These are phyloP conservation scores for Parazoanthus atlanticus DNA, from an alignment of 92 coral and sea anemone species.

Conservation along the genomic window DNA sequence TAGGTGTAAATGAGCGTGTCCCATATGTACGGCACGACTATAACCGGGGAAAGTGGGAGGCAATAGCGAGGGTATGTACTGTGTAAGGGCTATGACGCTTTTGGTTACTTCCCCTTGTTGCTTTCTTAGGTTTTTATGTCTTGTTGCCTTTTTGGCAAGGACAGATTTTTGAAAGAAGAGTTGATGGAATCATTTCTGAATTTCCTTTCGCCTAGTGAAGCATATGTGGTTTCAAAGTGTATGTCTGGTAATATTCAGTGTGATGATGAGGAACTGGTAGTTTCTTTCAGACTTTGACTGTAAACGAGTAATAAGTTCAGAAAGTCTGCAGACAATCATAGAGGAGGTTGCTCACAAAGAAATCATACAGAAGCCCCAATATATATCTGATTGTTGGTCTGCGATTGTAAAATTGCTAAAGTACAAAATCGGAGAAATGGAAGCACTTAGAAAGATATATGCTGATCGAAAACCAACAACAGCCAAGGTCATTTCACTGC, in stretches of 20 bases:
- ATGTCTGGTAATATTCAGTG: constrained; percentile 41
- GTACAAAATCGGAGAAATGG: neutral
- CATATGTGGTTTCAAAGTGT: constrained; percentile 42
- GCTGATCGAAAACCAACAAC: constrained; percentile 11
- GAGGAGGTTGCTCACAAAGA: constrained; percentile 54
- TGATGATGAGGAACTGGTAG: constrained; percentile 52
- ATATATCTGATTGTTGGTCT: constrained; percentile 50
- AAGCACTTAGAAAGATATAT: too few species aligned
- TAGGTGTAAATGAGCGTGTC: constrained; percentile 56
- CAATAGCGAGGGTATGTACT: constrained; percentile 61
- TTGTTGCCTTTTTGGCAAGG: constrained; percentile 52
- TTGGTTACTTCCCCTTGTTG: constrained; percentile 46
- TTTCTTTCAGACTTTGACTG: constrained; percentile 52
- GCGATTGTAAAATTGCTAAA: constrained; percentile 1
- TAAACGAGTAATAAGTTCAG: constrained; percentile 33
- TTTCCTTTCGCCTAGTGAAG: constrained; percentile 33
- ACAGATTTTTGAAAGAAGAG: constrained; percentile 34
- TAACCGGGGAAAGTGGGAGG: constrained; percentile 65
- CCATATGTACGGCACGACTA: constrained; percentile 63
- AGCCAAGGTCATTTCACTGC: neutral
- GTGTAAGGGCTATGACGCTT: neutral
- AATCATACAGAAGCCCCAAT: constrained; percentile 41
- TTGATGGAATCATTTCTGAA: constrained; percentile 26
- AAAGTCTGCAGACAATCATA: constrained; percentile 20
- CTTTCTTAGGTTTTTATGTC: constrained; percentile 37